Evolutionary conservation across 1,140 invertebrate species (phyloP).

Genomic region (Alviniconcha marisindica): DNA sequence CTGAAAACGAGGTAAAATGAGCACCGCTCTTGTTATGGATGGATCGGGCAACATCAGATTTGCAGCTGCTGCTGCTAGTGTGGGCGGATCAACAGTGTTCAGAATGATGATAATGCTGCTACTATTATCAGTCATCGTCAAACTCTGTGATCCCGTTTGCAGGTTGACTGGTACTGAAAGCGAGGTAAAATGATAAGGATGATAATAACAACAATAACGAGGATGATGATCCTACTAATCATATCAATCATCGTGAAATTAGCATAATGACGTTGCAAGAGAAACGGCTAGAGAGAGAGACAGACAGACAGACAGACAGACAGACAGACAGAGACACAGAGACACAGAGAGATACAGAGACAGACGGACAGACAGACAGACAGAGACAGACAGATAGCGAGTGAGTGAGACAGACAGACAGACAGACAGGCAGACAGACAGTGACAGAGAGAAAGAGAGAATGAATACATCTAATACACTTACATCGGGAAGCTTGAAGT

Average conservation of each 20-base stretch:
- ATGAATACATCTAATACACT: too few relatives aligned
- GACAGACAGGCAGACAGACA: background rate
- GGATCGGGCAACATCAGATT: too few relatives aligned
- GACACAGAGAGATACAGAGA: slow-evolving; percentile 38
- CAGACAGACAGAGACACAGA: slow-evolving; percentile 41
- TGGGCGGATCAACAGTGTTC: too few relatives aligned
- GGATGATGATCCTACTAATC: too few relatives aligned
- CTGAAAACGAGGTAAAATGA: slow-evolving; percentile 13
- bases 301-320: background rate
- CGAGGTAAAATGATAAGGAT: background rate
- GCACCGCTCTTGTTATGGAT: too few relatives aligned
- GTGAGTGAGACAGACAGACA: slow-evolving; percentile 31
- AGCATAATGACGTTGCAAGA: too few relatives aligned
- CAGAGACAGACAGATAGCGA: slow-evolving; percentile 31
- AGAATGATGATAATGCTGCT: too few relatives aligned
- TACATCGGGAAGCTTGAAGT: too few relatives aligned
- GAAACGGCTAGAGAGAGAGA: slow-evolving; percentile 10
- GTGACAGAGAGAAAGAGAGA: slow-evolving; percentile 21
- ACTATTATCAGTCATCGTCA: too few relatives aligned
- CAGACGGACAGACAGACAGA: slow-evolving; percentile 15
- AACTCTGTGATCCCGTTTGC: slow-evolving; percentile 5
- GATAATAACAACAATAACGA: too few relatives aligned
- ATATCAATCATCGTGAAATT: too few relatives aligned
- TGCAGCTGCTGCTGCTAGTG: too few relatives aligned
- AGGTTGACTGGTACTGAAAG: slow-evolving; percentile 24